Evolutionary conservation across 2,113 vertebrate species (phyloP), one percentile per base, ranked within the genome.

Genomic region (Anarrhichthys ocellatus): DNA sequence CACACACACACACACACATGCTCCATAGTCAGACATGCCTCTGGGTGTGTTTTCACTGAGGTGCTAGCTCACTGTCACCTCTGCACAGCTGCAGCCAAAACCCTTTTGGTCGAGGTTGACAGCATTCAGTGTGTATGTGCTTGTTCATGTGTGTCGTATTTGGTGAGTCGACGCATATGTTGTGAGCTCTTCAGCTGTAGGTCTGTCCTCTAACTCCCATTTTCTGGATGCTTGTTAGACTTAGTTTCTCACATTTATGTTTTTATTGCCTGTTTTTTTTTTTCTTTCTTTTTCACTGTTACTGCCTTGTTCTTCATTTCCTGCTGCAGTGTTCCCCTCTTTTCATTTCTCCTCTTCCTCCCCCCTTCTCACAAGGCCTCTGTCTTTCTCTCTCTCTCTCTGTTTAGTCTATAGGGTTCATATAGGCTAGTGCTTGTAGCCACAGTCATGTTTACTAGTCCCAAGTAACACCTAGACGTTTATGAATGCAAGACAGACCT

Each of bases 261-360:
- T 90, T 92, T 75, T 73, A 80, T 34, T 36, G 76, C 38, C 63
- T 80, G 44, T 63, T 38, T 58, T 44, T 58, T 46, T 61, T 32
- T 61, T 48, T 29, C 18, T 20, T 71, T 44, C 71, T 50, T 74
- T 88, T 83, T 81, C 76, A 83, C 76, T 65, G 48, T 73, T 82
- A 34, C 83, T 75, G 65, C 76, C 75, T 84, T 84, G 66, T 91
- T 84, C 50, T 83, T 91, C 66, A 87, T 89, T 87, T 92, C 83
- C 85, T 89, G 81, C 78, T 81, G 59, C 80, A 80, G 7, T 29
- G 10, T 72, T 80, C 76, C 73, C 50, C 36, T 81, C 70, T 84
- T 88, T 78, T 76, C 70, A 80, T 71, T 83, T 78, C 20, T 82
- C 70, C 73, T 63, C 63, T 46, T 56, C 62, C 58, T 65, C 27